phyloP scores from a whole-genome alignment of 2,797 vertebrate species.

The Pangasius larnaudii region DNA sequence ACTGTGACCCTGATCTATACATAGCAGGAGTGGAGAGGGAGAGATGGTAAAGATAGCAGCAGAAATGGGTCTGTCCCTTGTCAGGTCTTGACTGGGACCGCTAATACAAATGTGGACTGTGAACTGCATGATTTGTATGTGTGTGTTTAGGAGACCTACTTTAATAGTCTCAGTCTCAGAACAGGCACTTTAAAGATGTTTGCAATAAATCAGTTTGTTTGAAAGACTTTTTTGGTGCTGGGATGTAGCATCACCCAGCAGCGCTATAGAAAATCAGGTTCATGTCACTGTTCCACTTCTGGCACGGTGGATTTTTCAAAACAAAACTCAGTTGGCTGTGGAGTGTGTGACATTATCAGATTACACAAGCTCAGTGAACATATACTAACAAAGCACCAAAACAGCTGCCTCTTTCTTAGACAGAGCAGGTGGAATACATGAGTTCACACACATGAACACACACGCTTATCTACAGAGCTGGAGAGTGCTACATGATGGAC shows the following conservation, averaged over 20 bases:
- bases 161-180: background rate
- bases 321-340: slow-evolving; percentile 43
- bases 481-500: background rate
- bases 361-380: slow-evolving; percentile 50
- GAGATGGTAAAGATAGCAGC: slow-evolving; percentile 68
- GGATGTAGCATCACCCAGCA: background rate
- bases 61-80: slow-evolving; percentile 73
- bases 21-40: slow-evolving; percentile 67
- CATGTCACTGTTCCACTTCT: background rate
- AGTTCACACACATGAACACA: background rate
- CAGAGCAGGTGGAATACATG: slow-evolving; percentile 45
- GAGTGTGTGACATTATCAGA: slow-evolving; percentile 58
- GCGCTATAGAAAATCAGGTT: slow-evolving; percentile 15
- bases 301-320: slow-evolving; percentile 2
- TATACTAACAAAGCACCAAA: slow-evolving; percentile 46
- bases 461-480: background rate
- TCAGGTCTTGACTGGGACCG: slow-evolving; percentile 50
- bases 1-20: slow-evolving; percentile 64
- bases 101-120: slow-evolving; percentile 36
- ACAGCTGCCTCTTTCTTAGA: slow-evolving; percentile 54
- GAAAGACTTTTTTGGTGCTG: background rate
- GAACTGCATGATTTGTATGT: slow-evolving; percentile 4
- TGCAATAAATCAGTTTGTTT: background rate
- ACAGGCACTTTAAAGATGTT: background rate
- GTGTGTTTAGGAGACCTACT: slow-evolving; percentile 27